These are phyloP conservation scores for Spermophilus dauricus DNA, from an alignment of 2,113 vertebrate genomes.

Conservation along the genomic window DNA sequence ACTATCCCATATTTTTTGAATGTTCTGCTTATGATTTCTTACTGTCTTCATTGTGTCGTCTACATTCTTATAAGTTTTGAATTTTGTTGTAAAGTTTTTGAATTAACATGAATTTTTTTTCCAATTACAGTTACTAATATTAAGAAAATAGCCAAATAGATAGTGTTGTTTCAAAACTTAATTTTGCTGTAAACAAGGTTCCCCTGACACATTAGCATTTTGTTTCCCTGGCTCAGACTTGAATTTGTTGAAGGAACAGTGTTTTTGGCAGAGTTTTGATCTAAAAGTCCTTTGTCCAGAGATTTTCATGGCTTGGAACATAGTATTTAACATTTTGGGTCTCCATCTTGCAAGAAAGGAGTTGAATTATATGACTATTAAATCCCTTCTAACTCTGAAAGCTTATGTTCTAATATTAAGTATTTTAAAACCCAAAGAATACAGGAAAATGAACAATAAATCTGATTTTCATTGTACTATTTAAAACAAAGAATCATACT, in stretches of 20 bases:
- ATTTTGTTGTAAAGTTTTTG: slow-evolving; percentile 30
- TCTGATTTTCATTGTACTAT: slow-evolving; percentile 21
- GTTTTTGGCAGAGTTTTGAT: slow-evolving; percentile 14
- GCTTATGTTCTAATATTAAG: slow-evolving; percentile 14
- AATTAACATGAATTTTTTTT: slow-evolving; percentile 13
- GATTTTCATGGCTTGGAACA: not conserved
- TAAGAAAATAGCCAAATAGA: not conserved
- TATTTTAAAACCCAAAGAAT: slow-evolving; percentile 10
- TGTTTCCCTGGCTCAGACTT: slow-evolving; percentile 42
- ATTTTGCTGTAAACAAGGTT: slow-evolving; percentile 1
- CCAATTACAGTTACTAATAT: not conserved
- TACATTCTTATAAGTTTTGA: not conserved
- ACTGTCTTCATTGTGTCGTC: too few species aligned
- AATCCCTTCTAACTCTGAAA: slow-evolving; percentile 34
- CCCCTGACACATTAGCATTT: not conserved
- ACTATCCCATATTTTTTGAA: too few species aligned
- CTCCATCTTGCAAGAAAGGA: slow-evolving; percentile 5
- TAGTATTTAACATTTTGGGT: not conserved
- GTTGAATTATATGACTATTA: slow-evolving; percentile 12
- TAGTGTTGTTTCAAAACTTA: slow-evolving; percentile 36
- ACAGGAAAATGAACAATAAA: not conserved
- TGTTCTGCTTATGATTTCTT: too few species aligned
- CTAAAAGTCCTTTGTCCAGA: slow-evolving; percentile 9
- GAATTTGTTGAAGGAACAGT: slow-evolving; percentile 45
- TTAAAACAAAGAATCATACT: slow-evolving; percentile 27